Conservation (phyloP, 2,797 vertebrate species). For the Aplochiton taeniatus region DNA sequence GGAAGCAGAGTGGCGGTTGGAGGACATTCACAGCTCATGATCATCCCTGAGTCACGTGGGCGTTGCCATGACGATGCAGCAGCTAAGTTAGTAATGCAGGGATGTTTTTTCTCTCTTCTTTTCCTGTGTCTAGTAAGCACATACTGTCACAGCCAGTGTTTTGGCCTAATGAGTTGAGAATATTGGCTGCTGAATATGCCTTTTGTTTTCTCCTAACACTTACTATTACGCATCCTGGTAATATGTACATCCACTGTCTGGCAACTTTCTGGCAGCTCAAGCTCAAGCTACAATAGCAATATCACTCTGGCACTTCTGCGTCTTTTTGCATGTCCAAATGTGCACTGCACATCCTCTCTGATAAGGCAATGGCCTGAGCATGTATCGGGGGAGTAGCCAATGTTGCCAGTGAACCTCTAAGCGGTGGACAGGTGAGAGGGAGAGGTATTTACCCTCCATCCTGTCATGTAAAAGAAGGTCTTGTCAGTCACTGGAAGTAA, state of each 20-base stretch:
- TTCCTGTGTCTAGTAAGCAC: conserved; percentile 16
- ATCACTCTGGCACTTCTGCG: no score
- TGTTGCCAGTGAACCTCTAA: no score
- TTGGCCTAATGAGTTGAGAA: conserved; percentile 1
- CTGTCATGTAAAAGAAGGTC: neutral
- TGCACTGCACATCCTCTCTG: no score
- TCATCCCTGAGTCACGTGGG: conserved; percentile 60
- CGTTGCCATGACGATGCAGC: conserved; percentile 63
- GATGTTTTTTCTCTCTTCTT: conserved; percentile 30
- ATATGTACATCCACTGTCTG: neutral
- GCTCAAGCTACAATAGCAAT: no score
- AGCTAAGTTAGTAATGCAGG: conserved; percentile 56
- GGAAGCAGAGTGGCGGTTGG: conserved; percentile 42
- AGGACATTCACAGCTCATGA: conserved; percentile 59
- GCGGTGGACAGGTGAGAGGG: no score
- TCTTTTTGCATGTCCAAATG: no score
- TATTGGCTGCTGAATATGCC: conserved; percentile 2
- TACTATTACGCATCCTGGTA: neutral
- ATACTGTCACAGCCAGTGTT: conserved; percentile 15
- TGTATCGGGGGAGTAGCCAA: no score
- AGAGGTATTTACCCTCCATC: neutral
- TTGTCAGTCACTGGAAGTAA: neutral
- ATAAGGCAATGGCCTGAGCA: no score
- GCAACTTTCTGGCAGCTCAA: no score
- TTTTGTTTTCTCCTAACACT: neutral